Base-by-base conservation (phyloP, 1,140 invertebrate genomes). In the Lucilia sericata region DNA sequence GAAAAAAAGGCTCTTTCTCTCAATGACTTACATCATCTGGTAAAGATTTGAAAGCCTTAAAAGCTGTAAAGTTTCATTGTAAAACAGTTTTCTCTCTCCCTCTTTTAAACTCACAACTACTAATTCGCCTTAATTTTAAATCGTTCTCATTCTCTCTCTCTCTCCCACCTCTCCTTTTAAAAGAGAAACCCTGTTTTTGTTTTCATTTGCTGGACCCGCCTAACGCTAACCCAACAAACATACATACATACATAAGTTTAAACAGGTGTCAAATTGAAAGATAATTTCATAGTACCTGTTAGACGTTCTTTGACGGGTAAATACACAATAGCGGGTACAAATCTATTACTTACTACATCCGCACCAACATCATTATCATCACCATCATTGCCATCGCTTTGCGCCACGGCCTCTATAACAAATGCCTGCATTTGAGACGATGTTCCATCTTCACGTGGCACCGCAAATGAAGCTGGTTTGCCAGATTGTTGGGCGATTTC, bases 231-330 rank as follows among this genome's bases (percentile, higher is more conserved):
- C 13, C 19, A 82, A 82, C 49, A 21, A 82, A 60, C n/a, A 60
- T 30, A 30, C 25, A 30, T 3, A 30, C 3, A 30, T 30, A 30
- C 3, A 30, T 42, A 42, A 42, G n/a, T 30, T 89, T 94, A 97
- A 92, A 97, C 96, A 85, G 97, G 97, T 88, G 96, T 98, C 82
- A 99, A 94, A 86, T 95, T 97, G 91, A 98, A 98, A 89, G 97
- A 97, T 83, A 97, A 95, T 84, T 96, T 97, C 86, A 97, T 93
- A 84, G 95, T 94, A 88, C 95, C 94, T 86, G 94, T 95, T 85
- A 98, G 94, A 90, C 96, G 95, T 86, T 96, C 94, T 86, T 95
- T 94, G 83, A 98, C 97, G 70, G 98, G 97, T 89, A 98, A 93
- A 92, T 97, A 97, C 88, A 98, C 96, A 83, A 98, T 92, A 83